Conservation (phyloP, 2,888 invertebrate species). For the Lithophane socia region DNA sequence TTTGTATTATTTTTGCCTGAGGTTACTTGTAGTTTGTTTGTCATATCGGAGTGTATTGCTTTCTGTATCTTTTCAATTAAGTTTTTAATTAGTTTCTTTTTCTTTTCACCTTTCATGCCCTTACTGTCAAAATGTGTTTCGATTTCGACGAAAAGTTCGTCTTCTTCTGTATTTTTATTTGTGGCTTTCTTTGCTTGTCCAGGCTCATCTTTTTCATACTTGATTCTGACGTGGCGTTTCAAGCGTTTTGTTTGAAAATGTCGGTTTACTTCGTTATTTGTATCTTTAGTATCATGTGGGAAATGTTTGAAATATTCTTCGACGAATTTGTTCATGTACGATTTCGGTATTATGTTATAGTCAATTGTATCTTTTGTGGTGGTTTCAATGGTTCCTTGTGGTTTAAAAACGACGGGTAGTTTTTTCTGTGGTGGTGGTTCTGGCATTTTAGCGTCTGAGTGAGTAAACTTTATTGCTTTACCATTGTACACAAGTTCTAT, state of each 20-base stretch:
- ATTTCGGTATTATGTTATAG: slow-evolving; percentile 55
- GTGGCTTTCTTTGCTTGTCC: slow-evolving; percentile 50
- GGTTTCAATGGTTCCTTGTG: slow-evolving; percentile 7
- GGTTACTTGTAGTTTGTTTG: slow-evolving; percentile 23
- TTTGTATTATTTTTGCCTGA: slow-evolving; percentile 58
- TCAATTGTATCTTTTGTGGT: slow-evolving; percentile 19
- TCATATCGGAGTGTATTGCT: slow-evolving; percentile 77
- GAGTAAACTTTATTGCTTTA: slow-evolving; percentile 73
- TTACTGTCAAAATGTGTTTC: slow-evolving; percentile 86
- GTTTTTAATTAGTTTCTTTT: slow-evolving; percentile 80
- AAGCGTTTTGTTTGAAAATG: slow-evolving; percentile 69
- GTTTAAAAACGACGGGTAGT: neutral
- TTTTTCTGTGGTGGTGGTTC: slow-evolving; percentile 17
- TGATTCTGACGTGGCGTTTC: slow-evolving; percentile 81
- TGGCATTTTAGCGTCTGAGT: slow-evolving; percentile 26
- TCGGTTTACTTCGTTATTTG: slow-evolving; percentile 45
- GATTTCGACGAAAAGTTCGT: slow-evolving; percentile 85
- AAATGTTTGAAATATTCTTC: slow-evolving; percentile 72
- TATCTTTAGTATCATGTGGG: slow-evolving; percentile 39
- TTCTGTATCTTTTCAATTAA: slow-evolving; percentile 84
- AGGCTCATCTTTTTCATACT: slow-evolving; percentile 61
- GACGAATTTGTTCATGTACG: slow-evolving; percentile 71
- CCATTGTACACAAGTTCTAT: slow-evolving; percentile 82
- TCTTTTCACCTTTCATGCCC: slow-evolving; percentile 81
- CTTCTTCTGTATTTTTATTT: slow-evolving; percentile 74